Base-by-base conservation (phyloP, 2,797 vertebrate genomes). In the Carcharodon carcharias region DNA sequence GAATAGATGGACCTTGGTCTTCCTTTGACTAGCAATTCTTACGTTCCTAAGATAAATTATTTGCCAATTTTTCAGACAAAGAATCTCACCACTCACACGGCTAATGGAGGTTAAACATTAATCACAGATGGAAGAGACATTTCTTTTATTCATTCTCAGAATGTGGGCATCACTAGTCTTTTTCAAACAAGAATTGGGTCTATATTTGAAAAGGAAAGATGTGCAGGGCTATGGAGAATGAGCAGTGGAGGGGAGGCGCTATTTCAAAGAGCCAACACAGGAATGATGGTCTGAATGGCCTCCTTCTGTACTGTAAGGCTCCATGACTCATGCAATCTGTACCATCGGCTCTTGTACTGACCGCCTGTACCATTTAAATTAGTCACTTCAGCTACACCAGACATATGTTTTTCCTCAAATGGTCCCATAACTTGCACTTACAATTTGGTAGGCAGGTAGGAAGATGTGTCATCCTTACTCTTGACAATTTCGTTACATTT, bases 401-500 rank as follows among this genome's bases (percentile, higher is more conserved):
- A 93, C n/a, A 35, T 21, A n/a, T 8, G 11, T 50, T 0, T 82
- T 50, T 71, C 45, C 65, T 50, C 14, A 93, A 93, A 93, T 3
- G 28, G 18, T 40, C 14, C 82, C 28, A 23, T n/a, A 69, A n/a
- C 80, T 56, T 0, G 50, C 96, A 98, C 99, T 98, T 98, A 99
- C 99, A 99, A 97, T 98, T 99, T 99, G 67, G 99, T 99, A 96
- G 99, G 99, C 96, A 99, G 97, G 97, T 99, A 99, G 3, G 99
- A 98, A 50, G 99, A 97, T 14, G 99, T 99, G 97, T 99, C 99
- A 97, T 99, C 99, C 97, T 99, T 99, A 98, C 97, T 99, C 97
- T 98, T 99, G 97, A 99, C 99, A 96, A 99, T 99, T 54, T 99
- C 99, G 40, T 99, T 99, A 97, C 99, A 99, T 97, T 99, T 99